phyloP scores from a whole-genome alignment of 2,888 invertebrate species.

The Drosophila prostipennis region DNA sequence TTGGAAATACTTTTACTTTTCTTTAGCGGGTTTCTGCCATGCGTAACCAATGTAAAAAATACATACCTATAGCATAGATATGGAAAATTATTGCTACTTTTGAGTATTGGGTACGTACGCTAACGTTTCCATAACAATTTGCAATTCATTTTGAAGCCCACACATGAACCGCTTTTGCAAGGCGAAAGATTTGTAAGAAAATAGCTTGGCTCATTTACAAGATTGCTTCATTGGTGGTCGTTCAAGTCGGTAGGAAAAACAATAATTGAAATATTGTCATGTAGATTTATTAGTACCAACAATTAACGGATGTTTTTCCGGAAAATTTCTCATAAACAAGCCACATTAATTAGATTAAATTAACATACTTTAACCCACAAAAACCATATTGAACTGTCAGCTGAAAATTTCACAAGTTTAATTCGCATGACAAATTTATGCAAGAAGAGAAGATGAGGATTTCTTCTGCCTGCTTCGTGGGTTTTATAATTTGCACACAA shows the following conservation, averaged over 20 bases:
- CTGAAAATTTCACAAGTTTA: conserved; percentile 60
- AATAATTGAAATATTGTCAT: conserved; percentile 5
- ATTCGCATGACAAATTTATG: conserved; percentile 66
- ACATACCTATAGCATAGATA: not conserved
- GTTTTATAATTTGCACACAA: conserved; percentile 60
- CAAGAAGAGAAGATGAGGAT: conserved; percentile 39
- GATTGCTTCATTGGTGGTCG: conserved; percentile 23
- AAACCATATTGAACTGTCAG: conserved; percentile 51
- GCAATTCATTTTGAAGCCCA: conserved; percentile 43
- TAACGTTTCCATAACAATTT: conserved; percentile 35
- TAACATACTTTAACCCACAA: conserved; percentile 16
- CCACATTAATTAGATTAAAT: conserved; percentile 9
- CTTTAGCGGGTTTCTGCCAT: conserved; percentile 47
- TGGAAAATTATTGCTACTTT: conserved; percentile 21
- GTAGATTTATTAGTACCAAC: too few species aligned
- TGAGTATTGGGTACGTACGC: conserved; percentile 26
- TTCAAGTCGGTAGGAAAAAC: not conserved
- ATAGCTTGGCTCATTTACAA: conserved; percentile 14
- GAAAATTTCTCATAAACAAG: not conserved
- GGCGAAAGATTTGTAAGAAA: conserved; percentile 19
- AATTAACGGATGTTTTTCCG: not conserved
- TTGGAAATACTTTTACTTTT: conserved; percentile 65
- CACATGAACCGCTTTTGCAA: conserved; percentile 31
- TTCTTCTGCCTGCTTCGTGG: conserved; percentile 16
- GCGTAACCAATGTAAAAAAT: conserved; percentile 59